Evolutionary conservation across 2,797 vertebrate species (phyloP).

Genomic region (Phrynocephalus vlangalii): DNA sequence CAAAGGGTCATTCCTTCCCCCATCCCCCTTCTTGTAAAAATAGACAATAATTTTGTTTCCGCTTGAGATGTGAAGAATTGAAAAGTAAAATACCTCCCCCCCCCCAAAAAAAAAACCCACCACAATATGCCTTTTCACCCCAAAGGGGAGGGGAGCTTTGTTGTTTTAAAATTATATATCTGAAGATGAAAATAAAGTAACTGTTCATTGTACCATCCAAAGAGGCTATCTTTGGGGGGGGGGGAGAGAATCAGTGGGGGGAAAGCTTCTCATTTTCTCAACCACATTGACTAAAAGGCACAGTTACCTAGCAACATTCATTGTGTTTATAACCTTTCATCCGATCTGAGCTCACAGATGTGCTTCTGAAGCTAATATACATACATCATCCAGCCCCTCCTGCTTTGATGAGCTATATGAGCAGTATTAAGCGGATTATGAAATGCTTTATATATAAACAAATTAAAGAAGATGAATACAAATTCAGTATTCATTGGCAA

Average conservation of each 20-base stretch:
- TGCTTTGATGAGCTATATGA: slow-evolving; percentile 68
- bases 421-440: slow-evolving; percentile 63
- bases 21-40: slow-evolving; percentile 44
- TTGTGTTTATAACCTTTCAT: slow-evolving; percentile 86
- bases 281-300: slow-evolving; percentile 86
- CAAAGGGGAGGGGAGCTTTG: slow-evolving; percentile 67
- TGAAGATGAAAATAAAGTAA: slow-evolving; percentile 84
- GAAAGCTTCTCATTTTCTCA: slow-evolving; percentile 82
- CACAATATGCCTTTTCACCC: slow-evolving; percentile 34
- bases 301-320: slow-evolving; percentile 88
- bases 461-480: slow-evolving; percentile 68
- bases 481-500: slow-evolving; percentile 55
- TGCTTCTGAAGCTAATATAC: slow-evolving; percentile 84
- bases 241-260: slow-evolving; percentile 65
- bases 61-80: slow-evolving; percentile 67
- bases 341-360: slow-evolving; percentile 84
- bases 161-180: slow-evolving; percentile 81
- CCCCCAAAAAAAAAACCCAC: slow-evolving; percentile 34
- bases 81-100: slow-evolving; percentile 50
- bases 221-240: slow-evolving; percentile 80
- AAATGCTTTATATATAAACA: slow-evolving; percentile 67
- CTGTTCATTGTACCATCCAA: slow-evolving; percentile 82
- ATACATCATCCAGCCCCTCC: slow-evolving; percentile 77
- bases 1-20: slow-evolving; percentile 53
- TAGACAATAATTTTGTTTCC: slow-evolving; percentile 58